Percentiles rank a stretch among this genome's conserved stretches.
phyloP scores from a whole-genome alignment of 2,888 invertebrate genomes.

The Melanostoma mellinum region DNA sequence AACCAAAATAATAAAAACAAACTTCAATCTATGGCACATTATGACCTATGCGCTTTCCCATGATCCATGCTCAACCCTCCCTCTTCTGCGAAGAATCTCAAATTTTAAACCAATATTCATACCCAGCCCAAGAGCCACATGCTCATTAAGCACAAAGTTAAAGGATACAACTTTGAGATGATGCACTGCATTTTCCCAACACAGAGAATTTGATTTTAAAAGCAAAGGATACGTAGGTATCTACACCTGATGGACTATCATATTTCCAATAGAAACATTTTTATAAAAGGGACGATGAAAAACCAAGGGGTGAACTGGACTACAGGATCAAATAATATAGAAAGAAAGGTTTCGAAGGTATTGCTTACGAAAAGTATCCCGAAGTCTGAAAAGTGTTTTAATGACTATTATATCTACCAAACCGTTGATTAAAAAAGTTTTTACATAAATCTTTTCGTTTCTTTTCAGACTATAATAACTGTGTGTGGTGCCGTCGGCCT shows the following conservation, averaged over 20 bases:
- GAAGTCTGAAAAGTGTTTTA: constrained; percentile 25
- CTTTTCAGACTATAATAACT: constrained; percentile 84
- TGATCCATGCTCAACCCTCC: constrained; percentile 38
- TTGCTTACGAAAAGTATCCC: background rate
- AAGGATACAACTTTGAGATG: constrained; percentile 61
- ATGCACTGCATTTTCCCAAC: constrained; percentile 25
- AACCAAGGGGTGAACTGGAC: background rate
- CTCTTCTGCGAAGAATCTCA: constrained; percentile 13
- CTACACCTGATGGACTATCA: constrained; percentile 28
- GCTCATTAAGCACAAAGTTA: constrained; percentile 46
- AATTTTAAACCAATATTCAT: constrained; percentile 11
- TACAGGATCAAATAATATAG: constrained; percentile 11
- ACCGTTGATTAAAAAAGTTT: constrained; percentile 38
- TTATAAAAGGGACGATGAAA: background rate
- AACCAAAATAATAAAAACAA: constrained; percentile 10
- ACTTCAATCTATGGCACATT: constrained; percentile 37
- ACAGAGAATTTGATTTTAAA: constrained; percentile 2
- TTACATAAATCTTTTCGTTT: constrained; percentile 48
- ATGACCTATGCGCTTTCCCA: constrained; percentile 31
- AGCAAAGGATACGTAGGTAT: background rate
- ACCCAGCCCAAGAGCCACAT: constrained; percentile 13
- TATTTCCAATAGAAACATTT: constrained; percentile 22
- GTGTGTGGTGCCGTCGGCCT: constrained; percentile 90
- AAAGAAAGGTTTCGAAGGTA: constrained; percentile 8
- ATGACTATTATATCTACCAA: background rate